phyloP scores from a whole-genome alignment of 2,797 vertebrate species.

The Enteromius trimaculatus region DNA sequence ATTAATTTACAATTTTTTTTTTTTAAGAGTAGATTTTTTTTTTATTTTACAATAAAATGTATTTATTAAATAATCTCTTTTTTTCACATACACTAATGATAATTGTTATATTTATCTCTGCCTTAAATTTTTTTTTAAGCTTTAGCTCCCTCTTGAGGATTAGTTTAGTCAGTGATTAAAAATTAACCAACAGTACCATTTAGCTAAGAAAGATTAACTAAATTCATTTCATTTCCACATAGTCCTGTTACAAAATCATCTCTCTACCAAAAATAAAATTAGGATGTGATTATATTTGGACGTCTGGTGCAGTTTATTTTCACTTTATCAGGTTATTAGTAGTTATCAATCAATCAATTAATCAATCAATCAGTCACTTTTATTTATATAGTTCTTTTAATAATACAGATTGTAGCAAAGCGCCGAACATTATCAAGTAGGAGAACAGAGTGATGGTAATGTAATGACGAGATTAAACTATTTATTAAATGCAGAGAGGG shows the following conservation, averaged over 20 bases:
- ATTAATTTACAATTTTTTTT: too few species aligned
- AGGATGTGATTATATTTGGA: not conserved
- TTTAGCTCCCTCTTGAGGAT: constrained; percentile 22
- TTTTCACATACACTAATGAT: not conserved
- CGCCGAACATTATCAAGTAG: too few species aligned
- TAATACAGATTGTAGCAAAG: too few species aligned
- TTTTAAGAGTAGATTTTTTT: too few species aligned
- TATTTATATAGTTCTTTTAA: too few species aligned
- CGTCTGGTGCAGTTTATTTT: not conserved
- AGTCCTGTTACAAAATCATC: not conserved
- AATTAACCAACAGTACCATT: not conserved
- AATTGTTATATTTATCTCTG: not conserved
- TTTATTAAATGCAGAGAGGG: too few species aligned
- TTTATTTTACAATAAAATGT: not conserved
- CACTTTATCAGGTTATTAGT: constrained; percentile 29
- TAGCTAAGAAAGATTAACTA: not conserved
- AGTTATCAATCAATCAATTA: not conserved
- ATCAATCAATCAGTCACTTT: not conserved
- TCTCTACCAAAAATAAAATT: not conserved
- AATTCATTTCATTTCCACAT: not conserved
- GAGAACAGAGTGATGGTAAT: too few species aligned
- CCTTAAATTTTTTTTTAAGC: not conserved
- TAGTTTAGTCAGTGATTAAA: not conserved
- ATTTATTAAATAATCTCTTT: not conserved
- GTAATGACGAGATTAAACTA: too few species aligned